Evolutionary conservation across 2,888 invertebrate genomes (phyloP), one percentile per base, ranked within the genome.

Genomic region (Masnerella sp.): DNA sequence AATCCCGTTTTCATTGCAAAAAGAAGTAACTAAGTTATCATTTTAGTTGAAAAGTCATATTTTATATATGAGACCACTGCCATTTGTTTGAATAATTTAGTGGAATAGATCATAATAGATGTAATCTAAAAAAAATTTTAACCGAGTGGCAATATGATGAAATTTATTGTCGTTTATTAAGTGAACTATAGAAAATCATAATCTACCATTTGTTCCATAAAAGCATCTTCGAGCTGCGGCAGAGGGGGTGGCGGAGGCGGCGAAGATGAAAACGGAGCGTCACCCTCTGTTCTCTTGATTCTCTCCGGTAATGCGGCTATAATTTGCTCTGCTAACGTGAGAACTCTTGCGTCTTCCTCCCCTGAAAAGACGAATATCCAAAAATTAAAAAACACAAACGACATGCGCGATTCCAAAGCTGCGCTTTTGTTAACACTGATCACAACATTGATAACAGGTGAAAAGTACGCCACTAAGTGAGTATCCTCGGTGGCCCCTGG

Each of bases 261-360:
- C 72, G 89, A 88, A 17, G 89, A 77, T 85, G 88, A 88, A 69
- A 89, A 85, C 76, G 84, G 81, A 74, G 82, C 80, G 80, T 86
- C 86, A 81, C 81, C 83, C 79, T 86, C 84, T 74, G 81, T 86
- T 72, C 85, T 95, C 93, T 99, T 99, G 86, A 98, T 99, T 83
- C 97, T 91, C 80, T 98, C 97, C 69, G 99, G 98, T 92, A 99
- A 96, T 8, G 98, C 98, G 58, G 98, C 98, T 84, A 99, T 99
- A 81, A 99, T 98, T 89, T 98, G 97, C 88, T 98, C 97, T 58
- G 98, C 98, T 85, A 99, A 89, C 61, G 96, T 97, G 83, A 96
- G 91, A 77, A 97, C 96, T 84, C 95, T 92, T 82, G 94, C 95
- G 90, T 96, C 95, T 89, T 96, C 95, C 88, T 96, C 96, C 93